Evolutionary conservation across 2,797 vertebrate genomes (phyloP), one percentile per base, ranked within the genome.

Genomic region (Pempheris klunzingeri): DNA sequence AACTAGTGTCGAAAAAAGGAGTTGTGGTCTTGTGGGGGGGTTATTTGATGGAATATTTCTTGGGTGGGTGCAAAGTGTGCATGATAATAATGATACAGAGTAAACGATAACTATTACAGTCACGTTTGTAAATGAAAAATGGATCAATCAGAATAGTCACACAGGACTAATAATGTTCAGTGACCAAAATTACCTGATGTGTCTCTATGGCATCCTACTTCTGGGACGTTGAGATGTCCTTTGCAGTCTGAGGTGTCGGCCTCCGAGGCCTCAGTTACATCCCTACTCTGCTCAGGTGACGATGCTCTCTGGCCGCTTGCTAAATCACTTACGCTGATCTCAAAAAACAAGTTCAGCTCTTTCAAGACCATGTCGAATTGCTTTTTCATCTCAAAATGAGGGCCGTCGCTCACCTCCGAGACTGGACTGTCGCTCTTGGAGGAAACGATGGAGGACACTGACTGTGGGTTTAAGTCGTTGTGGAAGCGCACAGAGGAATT

Each of bases 291-390:
- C 79, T 92, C 82, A 71, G 92, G 90, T 66, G 82, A 79, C 14
- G 68, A 38, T 0, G 14, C 49, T 74, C 63, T 53, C n/a, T 84
- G 71, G 63, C 86, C 76, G 1, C 61, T 57, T 47, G 32, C 34
- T 18, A 75, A 72, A 18, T 93, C 87, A 84, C 80, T 91, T 64
- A 70, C 90, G 84, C 93, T 95, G 89, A 97, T 96, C 66, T 94
- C 89, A 82, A 96, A 96, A 91, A 95, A 98, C 83, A 95, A 82
- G 32, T 1, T 84, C 82, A 97, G 91, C 89, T 98, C 97, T 90
- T 95, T 92, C 67, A 97, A 71, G 28, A 98, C 96, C 80, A 92
- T 84, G 92, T 96, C 91, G 69, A 97, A 98, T 82, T 94, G 88
- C 44, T 87, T 90, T 81, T 96, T 97, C 93, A 96, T 92, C 82